Evolutionary conservation across 2,113 vertebrate species (phyloP), one percentile per base, ranked within the genome.

Genomic region (Boulengeromyrus knoepffleri): DNA sequence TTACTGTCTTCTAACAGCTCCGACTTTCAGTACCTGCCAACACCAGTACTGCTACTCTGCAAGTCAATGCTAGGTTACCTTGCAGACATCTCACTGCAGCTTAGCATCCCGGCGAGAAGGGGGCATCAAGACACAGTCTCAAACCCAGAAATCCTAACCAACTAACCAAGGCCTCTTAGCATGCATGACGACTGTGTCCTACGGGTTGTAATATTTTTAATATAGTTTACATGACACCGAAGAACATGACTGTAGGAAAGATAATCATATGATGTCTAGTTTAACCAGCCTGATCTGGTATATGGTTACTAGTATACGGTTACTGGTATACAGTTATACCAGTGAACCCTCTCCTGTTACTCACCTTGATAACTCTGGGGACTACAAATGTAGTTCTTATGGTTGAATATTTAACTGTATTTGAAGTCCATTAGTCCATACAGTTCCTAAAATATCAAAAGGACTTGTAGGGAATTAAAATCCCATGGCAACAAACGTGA

Each of bases 391-490:
- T 31, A 77, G 66, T 92, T 89, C 24, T 91, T 70, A 85, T 5
- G 50, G 89, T 90, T 27, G 91, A 42, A 45, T 56, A 91, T 91
- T 21, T 56, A 56, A 56, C 19, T 56, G 19, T 56, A 56, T 62
- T 93, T 85, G 88, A 89, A 91, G 31, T 90, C 31, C 88, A 36
- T 88, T 62, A 49, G 89, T 88, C 90, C 92, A 89, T 94, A 92
- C 8, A 91, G 91, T 94, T 94, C 92, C 91, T 56, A 62, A 17
- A 1, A 1, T 90, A 74, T 90, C 90, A 89, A 53, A n/a, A 88
- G 52, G 52, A 46, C 27, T 70, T 90, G 83, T 53, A 36, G 36
- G 90, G 45, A 70, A 66, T 49, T 46, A 93, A 91, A 7, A 49
- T 91, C 85, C 74, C 31, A 31, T 36, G 13, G 5, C 27, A 27